Base-by-base conservation (phyloP, 2,113 vertebrate species). In the Gallinago paraguaiae region DNA sequence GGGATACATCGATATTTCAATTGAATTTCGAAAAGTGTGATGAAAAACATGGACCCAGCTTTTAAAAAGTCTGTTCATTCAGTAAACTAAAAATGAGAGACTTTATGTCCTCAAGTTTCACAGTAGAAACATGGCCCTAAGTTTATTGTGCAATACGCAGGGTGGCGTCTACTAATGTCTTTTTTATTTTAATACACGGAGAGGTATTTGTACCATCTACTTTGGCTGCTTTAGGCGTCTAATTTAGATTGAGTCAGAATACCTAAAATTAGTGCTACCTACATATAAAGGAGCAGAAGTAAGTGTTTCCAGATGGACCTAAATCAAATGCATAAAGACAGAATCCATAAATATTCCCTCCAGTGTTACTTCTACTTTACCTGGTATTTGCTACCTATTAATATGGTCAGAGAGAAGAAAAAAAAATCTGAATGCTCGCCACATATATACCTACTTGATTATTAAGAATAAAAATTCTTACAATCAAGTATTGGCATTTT, bases 241-340 rank as follows among this genome's bases (percentile, higher is more conserved):
- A 72, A 80, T 85, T 80, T 92, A 82, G 48, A 57, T 28, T 88
- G 85, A 93, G 39, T 85, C 70, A 95, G 67, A 94, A 88, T 76
- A 76, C 22, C 81, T 82, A 90, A 88, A 94, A 93, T 93, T 76
- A 94, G 39, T 69, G 57, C 78, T 85, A 94, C 35, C 39, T 90
- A 93, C 87, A 60, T 64, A 59, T 56, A 71, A 78, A 87, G 39
- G 16, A 82, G 51, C 10, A 87, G 74, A 76, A 95, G 31, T 60
- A 70, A 88, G 25, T 27, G 28, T 72, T 93, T 93, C 79, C 93
- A 94, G 70, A 82, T 84, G 89, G 85, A 90, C 61, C 70, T 68
- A 90, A 93, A 94, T 82, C 86, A 86, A 90, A 95, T 54, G 41
- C 59, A 82, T 59, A 76, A 95, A 88, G 68, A 86, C 70, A 70